Evolutionary conservation across 35 echinoderm and acorn worm genomes (phyloP), one percentile per base, ranked within the genome.

Genomic region (Anneissia japonica): DNA sequence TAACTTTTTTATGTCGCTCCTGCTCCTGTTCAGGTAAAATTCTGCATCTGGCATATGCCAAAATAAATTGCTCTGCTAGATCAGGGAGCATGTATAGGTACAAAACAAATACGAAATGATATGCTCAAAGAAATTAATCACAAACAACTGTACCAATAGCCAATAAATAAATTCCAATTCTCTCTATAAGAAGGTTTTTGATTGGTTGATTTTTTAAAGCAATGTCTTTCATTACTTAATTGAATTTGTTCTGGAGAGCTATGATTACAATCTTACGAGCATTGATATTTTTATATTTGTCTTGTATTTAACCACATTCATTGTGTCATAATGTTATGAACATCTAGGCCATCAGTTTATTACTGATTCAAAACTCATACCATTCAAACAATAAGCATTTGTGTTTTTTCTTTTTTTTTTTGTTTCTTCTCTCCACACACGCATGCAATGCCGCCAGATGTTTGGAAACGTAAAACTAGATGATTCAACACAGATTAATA

Each of bases 401-500:
- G 37, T 86, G 21, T 77, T 80, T 87, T 79, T 35, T 12, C n/a
- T 31, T 51, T 37, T 56, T 80, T 72, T 80, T 36, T 34, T 87
- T 74, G 31, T 13, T 19, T 0, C 14, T 80, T 72, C 23, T 87
- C 86, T 64, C 51, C 51, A 64, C 51, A 64, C 51, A 64, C 51
- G 51, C 51, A 64, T 64, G 51, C 51, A 6, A 64, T 26, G 82
- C 29, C 64, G 36, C 36, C 89, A 93, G 95, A 85, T 97, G 34
- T 97, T 97, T 81, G 95, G 95, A 74, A 89, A 88, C 43, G 88
- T 97, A 87, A 30, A 51, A 56, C 78, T 79, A 28, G 32, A 76
- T 31, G 88, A 88, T 77, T 76, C 40, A 29, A 74, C 77, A 36
- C 76, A 87, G 75, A 93, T 97, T 78, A 93, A 90, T 83, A 86